These are phyloP conservation scores for Gambusia holbrooki DNA, from an alignment of 2,113 vertebrate genomes.

Conservation along the genomic window DNA sequence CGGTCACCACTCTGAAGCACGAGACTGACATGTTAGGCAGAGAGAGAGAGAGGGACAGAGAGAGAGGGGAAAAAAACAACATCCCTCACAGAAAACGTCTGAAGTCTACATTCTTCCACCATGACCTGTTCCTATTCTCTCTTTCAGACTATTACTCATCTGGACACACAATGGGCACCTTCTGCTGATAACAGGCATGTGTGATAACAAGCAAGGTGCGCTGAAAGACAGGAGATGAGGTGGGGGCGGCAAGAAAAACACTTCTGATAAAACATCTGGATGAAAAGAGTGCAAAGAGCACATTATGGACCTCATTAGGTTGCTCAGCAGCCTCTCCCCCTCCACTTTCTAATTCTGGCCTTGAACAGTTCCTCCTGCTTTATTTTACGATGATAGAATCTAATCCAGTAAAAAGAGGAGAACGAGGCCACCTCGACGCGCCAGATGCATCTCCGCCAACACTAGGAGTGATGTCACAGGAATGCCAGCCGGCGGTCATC, in stretches of 20 bases:
- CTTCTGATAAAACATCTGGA: slow-evolving; percentile 54
- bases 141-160: slow-evolving; percentile 61
- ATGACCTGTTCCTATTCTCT: slow-evolving; percentile 53
- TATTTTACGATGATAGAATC: slow-evolving; percentile 51
- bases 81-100: slow-evolving; percentile 45
- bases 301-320: slow-evolving; percentile 25
- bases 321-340: not conserved
- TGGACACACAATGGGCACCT: slow-evolving; percentile 60
- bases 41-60: no score
- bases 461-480: slow-evolving; percentile 53
- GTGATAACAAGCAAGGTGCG: slow-evolving; percentile 60
- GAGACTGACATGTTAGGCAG: no score
- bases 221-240: slow-evolving; percentile 58
- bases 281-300: slow-evolving; percentile 37
- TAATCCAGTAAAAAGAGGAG: slow-evolving; percentile 28
- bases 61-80: slow-evolving; percentile 51
- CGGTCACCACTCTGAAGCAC: not conserved
- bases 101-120: slow-evolving; percentile 61
- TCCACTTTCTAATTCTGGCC: slow-evolving; percentile 37
- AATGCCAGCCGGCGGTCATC: slow-evolving; percentile 33
- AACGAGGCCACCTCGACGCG: slow-evolving; percentile 45
- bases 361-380: slow-evolving; percentile 35
- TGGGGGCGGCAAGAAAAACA: slow-evolving; percentile 53
- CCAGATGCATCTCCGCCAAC: slow-evolving; percentile 43
- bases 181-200: slow-evolving; percentile 61